Percentiles rank a stretch among this genome's conserved stretches.
phyloP scores from a whole-genome alignment of 1,140 invertebrate species.

The Aphaenogaster rudis region DNA sequence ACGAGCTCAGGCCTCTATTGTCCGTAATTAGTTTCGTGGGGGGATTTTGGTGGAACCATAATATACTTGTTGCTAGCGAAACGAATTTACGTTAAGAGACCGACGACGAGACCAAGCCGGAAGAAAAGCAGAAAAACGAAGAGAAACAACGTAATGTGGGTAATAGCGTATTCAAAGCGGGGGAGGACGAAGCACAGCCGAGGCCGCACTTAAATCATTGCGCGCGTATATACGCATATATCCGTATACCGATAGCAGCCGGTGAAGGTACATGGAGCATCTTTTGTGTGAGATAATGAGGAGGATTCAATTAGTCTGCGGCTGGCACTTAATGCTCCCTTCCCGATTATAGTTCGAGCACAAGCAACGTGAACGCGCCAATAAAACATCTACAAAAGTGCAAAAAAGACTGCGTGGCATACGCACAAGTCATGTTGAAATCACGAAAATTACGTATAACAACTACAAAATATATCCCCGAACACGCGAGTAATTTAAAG shows the following conservation, averaged over 20 bases:
- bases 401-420: neutral
- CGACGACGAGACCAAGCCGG: neutral
- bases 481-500: neutral
- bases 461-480: neutral
- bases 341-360: conserved; percentile 47
- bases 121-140: conserved; percentile 42
- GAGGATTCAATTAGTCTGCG: conserved; percentile 72
- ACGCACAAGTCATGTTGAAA: neutral
- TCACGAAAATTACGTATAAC: neutral
- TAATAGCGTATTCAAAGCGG: conserved; percentile 41
- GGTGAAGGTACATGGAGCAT: conserved; percentile 23
- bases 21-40: conserved; percentile 40
- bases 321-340: conserved; percentile 62
- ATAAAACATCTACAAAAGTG: conserved; percentile 3
- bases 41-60: conserved; percentile 28
- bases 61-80: conserved; percentile 53
- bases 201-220: conserved; percentile 42
- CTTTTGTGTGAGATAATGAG: conserved; percentile 71
- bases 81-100: conserved; percentile 6
- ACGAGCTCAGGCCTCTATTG: conserved; percentile 15
- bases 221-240: conserved; percentile 7
- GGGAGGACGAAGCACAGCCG: neutral
- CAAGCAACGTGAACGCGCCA: neutral
- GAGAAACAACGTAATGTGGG: neutral
- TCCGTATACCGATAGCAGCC: conserved; percentile 23